A percentile compares a stretch with the other conserved stretches of the same genome.
These are phyloP conservation scores for Condylostylus longicornis DNA, from an alignment of 1,140 invertebrate genomes.

Conservation along the genomic window DNA sequence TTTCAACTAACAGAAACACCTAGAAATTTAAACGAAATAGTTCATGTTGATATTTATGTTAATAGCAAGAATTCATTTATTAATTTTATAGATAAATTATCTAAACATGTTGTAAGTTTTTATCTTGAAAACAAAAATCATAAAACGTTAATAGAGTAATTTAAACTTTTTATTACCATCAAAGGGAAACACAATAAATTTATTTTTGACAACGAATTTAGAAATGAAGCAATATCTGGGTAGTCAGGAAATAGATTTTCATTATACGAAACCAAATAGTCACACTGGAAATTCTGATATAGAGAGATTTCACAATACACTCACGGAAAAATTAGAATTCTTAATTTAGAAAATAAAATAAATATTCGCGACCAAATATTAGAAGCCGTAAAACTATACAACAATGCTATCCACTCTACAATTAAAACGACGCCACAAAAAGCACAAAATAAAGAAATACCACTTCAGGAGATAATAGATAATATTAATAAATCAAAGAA, in stretches of 20 bases:
- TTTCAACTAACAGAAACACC: neutral
- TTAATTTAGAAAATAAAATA: neutral
- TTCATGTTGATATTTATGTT: no score
- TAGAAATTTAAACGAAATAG: no score
- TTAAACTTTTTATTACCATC: neutral
- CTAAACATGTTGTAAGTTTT: no score
- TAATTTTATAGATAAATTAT: no score
- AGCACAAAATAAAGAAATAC: neutral
- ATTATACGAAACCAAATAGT: neutral
- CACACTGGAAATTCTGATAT: neutral
- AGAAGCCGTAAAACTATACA: neutral
- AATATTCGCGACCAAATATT: no score
- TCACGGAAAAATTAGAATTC: neutral
- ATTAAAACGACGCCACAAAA: neutral
- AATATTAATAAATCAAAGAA: neutral
- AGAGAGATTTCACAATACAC: no score
- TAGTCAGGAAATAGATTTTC: no score
- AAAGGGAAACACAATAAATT: no score
- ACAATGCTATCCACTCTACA: neutral
- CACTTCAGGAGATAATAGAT: neutral
- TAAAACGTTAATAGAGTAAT: neutral
- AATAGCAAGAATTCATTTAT: no score
- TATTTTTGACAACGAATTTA: neutral
- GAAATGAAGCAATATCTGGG: no score
- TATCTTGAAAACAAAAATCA: neutral